Base-by-base conservation (phyloP, 2,113 vertebrate genomes). In the Gambusia holbrooki region DNA sequence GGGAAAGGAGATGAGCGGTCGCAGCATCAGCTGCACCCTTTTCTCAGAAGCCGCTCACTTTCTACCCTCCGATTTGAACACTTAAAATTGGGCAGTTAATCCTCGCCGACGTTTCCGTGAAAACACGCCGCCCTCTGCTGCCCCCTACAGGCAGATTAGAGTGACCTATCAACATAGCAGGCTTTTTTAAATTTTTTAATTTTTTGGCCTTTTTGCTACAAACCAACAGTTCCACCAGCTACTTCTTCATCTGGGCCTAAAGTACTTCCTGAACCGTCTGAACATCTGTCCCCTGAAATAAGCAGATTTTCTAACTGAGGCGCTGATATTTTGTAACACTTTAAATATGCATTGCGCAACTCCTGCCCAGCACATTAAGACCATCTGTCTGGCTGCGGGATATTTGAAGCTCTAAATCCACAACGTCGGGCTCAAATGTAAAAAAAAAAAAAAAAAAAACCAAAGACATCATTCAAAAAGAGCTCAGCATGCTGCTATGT, bases 81-180 rank as follows among this genome's bases (percentile, higher is more conserved):
- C 54, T 84, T 87, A 68, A 88, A 86, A 64, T 66, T 17, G 10
- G 45, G 37, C 19, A 62, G 58, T 42, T 88, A 79, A 90, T 88
- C 86, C 54, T 10, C 78, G 77, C 77, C 64, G 30, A 76, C 69
- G 40, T 17, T 67, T 7, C 0, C 15, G 32, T 27, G 5, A 45
- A 61, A 72, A 77, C 58, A 35, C 45, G 9, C 54, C 60, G 62
- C 79, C 51, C 33, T 73, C 22, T 6, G 27, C n/a, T 58, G 51
- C 22, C 17, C 40, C 40, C 40, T 42, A 42, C 15, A 4, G 40
- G 40, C 40, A 40, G 13, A 3, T 13, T 12, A 12, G 40, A 40
- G 40, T 40, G 8, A 3, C 13, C 12, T 3, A 40, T 13, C 3
- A 13, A 40, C 40, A 11, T 12, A 14, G 13, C 40, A 40, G 12